These are phyloP conservation scores for Chymomyza amoena DNA, from an alignment of 2,888 invertebrate genomes.

Conservation along the genomic window DNA sequence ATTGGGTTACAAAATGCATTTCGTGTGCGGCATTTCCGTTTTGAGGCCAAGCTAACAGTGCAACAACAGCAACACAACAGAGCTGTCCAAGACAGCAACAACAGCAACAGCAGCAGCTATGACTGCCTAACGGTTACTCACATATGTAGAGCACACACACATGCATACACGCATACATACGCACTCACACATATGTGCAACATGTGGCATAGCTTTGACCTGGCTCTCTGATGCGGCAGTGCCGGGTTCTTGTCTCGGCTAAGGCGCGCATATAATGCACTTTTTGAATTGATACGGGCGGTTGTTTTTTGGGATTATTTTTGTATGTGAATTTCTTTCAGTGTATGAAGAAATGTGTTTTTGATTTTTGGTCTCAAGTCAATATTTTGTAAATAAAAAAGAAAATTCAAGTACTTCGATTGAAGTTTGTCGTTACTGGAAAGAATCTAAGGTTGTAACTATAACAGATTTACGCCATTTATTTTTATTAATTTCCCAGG, in stretches of 20 bases:
- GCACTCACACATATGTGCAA: neutral
- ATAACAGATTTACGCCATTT: too few relatives aligned
- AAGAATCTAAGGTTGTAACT: too few relatives aligned
- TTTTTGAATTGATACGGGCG: neutral
- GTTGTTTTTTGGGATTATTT: neutral
- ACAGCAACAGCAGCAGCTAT: neutral
- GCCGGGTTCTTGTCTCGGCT: conserved; percentile 58
- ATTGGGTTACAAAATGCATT: conserved; percentile 68
- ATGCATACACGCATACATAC: neutral
- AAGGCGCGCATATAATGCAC: conserved; percentile 49
- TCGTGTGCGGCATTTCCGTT: conserved; percentile 61
- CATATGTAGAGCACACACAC: neutral
- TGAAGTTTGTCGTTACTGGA: too few relatives aligned
- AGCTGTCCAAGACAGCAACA: neutral
- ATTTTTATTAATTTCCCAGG: too few relatives aligned
- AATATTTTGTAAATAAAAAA: too few relatives aligned
- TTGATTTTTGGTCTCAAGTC: too few relatives aligned
- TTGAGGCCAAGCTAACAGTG: conserved; percentile 51
- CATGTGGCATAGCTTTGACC: conserved; percentile 1
- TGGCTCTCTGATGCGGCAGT: neutral
- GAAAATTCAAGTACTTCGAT: too few relatives aligned
- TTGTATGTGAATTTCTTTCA: too few relatives aligned
- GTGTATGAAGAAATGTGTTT: too few relatives aligned
- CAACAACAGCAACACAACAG: conserved; percentile 50
- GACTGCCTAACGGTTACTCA: neutral